Evolutionary conservation across 1,140 invertebrate genomes (phyloP).

Genomic region (Drosophila melanica): DNA sequence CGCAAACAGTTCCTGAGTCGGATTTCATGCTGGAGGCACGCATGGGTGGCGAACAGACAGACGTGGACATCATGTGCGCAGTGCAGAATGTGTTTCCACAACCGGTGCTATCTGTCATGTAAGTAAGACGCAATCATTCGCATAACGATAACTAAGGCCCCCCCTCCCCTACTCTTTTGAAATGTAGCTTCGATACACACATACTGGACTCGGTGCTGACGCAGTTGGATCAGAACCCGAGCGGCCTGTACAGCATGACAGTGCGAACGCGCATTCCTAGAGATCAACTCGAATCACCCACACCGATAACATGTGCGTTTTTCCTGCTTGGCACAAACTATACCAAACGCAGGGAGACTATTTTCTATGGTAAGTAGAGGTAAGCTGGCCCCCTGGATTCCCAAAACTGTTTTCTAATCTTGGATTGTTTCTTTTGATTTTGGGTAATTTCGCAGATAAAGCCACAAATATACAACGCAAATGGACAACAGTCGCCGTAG

Average conservation of each 20-base stretch:
- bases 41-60: slow-evolving; percentile 71
- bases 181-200: slow-evolving; percentile 75
- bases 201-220: slow-evolving; percentile 80
- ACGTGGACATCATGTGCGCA: slow-evolving; percentile 79
- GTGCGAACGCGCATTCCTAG: slow-evolving; percentile 81
- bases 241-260: slow-evolving; percentile 81
- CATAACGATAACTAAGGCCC: background rate
- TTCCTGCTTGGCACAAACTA: slow-evolving; percentile 82
- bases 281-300: slow-evolving; percentile 82
- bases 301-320: slow-evolving; percentile 83
- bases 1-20: slow-evolving; percentile 78
- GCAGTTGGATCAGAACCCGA: slow-evolving; percentile 81
- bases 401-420: background rate
- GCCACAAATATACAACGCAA: slow-evolving; percentile 84
- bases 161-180: background rate
- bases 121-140: slow-evolving; percentile 48
- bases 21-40: slow-evolving; percentile 82
- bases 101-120: slow-evolving; percentile 79
- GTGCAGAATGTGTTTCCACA: slow-evolving; percentile 83
- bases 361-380: slow-evolving; percentile 84
- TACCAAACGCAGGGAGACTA: slow-evolving; percentile 83
- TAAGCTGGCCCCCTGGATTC: slow-evolving; percentile 32
- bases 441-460: slow-evolving; percentile 65
- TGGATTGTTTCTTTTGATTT: background rate
- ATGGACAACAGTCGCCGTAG: slow-evolving; percentile 83